A percentile compares a stretch with the other conserved stretches of the same genome.
Evolutionary conservation across 2,113 vertebrate genomes (phyloP).

Genomic region (Tichodroma muraria): DNA sequence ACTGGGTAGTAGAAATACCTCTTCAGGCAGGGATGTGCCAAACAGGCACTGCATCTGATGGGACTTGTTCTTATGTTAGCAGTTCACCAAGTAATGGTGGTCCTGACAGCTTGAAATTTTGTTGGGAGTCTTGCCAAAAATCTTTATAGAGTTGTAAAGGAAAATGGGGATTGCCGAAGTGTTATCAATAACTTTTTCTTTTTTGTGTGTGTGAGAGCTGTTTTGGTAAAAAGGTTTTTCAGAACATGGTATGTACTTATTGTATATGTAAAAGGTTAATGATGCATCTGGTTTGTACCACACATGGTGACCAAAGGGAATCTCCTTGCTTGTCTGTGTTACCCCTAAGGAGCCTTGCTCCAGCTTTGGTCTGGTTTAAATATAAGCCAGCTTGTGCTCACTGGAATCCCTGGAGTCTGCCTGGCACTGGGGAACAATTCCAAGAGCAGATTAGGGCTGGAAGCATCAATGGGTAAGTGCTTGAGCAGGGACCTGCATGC

Average conservation of each 20-base stretch:
- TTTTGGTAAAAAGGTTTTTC: background rate
- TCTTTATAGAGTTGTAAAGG: background rate
- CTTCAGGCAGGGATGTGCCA: background rate
- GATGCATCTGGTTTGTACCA: background rate
- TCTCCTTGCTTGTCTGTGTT: background rate
- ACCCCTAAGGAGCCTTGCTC: background rate
- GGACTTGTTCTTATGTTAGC: background rate
- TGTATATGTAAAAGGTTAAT: background rate
- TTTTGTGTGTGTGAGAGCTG: background rate
- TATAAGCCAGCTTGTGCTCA: background rate
- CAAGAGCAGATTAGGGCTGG: conserved; percentile 30
- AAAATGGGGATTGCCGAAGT: background rate
- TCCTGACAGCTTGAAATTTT: background rate
- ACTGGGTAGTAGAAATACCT: background rate
- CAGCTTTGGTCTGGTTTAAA: background rate
- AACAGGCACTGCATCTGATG: background rate
- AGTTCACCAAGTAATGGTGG: background rate
- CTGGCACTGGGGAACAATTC: conserved; percentile 40
- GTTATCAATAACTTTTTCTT: background rate
- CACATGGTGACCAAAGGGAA: background rate
- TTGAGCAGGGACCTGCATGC: background rate
- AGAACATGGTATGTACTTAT: background rate
- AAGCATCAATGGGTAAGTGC: background rate
- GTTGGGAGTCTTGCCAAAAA: background rate
- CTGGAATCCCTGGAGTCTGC: conserved; percentile 14